Evolutionary conservation across 1,140 invertebrate genomes (phyloP).

Genomic region (Ptiloglossa arizonensis): DNA sequence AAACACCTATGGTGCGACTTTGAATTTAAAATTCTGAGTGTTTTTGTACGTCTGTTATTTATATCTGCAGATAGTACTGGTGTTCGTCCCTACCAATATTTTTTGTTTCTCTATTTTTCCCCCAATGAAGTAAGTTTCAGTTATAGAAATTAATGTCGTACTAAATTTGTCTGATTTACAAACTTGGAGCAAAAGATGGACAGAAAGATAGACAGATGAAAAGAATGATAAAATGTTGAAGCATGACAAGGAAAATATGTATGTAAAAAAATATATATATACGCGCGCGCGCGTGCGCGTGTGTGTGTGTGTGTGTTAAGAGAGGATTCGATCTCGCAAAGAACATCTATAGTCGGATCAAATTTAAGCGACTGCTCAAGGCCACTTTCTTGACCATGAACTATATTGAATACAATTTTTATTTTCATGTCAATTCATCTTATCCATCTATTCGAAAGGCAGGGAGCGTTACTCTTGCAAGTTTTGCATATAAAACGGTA

Average conservation of each 20-base stretch:
- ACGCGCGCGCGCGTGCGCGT: neutral
- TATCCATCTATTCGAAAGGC: no score
- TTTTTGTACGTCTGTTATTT: neutral
- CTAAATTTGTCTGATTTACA: neutral
- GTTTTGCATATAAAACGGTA: no score
- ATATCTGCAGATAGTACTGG: conserved; percentile 1
- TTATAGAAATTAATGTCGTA: neutral
- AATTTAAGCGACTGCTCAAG: neutral
- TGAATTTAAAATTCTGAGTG: neutral
- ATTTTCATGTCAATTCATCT: no score
- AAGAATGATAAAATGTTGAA: neutral
- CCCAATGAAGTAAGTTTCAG: neutral
- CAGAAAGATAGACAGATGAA: conserved; percentile 19
- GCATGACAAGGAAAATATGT: neutral
- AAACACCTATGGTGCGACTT: conserved; percentile 3
- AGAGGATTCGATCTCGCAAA: conserved; percentile 41
- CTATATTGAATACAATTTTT: no score
- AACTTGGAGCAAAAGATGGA: neutral
- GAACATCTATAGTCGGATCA: conserved; percentile 20
- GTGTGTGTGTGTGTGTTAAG: conserved; percentile 16
- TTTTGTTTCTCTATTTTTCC: conserved; percentile 8
- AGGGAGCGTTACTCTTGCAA: no score
- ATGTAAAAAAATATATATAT: conserved; percentile 29
- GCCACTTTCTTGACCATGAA: neutral
- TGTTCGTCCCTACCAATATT: conserved; percentile 5